Evolutionary conservation across 2,888 invertebrate species (phyloP).

Genomic region (Tethea ocularis): DNA sequence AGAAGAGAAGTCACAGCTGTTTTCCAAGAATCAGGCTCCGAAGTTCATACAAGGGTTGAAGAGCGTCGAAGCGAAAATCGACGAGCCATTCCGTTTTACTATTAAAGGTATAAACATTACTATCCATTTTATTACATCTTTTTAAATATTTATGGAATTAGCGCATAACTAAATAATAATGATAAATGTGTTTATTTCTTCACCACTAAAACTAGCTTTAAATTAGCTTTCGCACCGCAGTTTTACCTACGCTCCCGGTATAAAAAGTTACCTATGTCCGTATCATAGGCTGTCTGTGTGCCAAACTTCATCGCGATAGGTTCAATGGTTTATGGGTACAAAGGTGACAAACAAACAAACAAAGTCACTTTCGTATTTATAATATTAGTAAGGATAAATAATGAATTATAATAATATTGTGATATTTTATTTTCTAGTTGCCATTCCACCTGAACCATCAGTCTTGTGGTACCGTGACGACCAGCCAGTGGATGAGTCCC

Average conservation of each 20-base stretch:
- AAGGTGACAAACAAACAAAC: too few species aligned
- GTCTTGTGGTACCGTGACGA: conserved; percentile 96
- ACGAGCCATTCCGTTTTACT: conserved; percentile 91
- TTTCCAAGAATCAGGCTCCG: conserved; percentile 91
- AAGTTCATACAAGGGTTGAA: conserved; percentile 92
- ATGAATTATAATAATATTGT: neutral
- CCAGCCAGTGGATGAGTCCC: conserved; percentile 87
- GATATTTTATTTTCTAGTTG: conserved; percentile 77
- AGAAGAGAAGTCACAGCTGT: conserved; percentile 90
- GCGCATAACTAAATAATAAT: too few species aligned
- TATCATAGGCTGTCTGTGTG: too few species aligned
- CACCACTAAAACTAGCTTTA: too few species aligned
- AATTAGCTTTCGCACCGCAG: too few species aligned
- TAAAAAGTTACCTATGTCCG: too few species aligned
- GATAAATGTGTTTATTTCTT: neutral
- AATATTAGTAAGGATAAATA: too few species aligned
- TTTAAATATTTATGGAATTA: too few species aligned
- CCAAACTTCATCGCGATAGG: too few species aligned
- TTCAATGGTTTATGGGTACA: too few species aligned
- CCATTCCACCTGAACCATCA: conserved; percentile 90
- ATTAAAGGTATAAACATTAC: conserved; percentile 85
- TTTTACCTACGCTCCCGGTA: too few species aligned
- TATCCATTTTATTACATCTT: too few species aligned
- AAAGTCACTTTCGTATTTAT: conserved; percentile 10
- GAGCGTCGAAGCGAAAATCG: conserved; percentile 92